Evolutionary conservation across 1,140 invertebrate species (phyloP), one percentile per base, ranked within the genome.

Genomic region (Dufourea novaeangliae): DNA sequence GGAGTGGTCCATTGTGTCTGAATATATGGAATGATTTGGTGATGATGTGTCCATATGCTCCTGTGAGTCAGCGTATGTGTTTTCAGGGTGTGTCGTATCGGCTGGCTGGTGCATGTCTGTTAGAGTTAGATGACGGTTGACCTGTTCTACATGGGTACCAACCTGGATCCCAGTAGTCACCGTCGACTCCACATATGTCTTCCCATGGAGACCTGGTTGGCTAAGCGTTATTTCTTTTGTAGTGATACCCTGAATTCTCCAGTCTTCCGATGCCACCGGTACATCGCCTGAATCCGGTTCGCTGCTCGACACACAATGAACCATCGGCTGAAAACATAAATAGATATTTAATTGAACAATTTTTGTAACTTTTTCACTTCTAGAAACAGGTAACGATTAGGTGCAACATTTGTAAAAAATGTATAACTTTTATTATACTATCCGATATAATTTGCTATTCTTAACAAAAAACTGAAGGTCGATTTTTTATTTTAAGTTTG

Each of bases 241-340:
- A 52, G 90, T 86, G 82, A 91, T 87, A 64, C 88, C 88, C 61
- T 90, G 90, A 68, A 89, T 91, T 69, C 90, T 85, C 92, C 92
- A 92, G 59, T 93, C 92, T 12, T 91, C 90, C 6, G 90, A 88
- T 20, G 86, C 86, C 20, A 88, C 79, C 73, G 91, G 90, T 17
- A 84, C 79, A 61, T 95, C 95, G 0, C 94, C 94, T 64, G 95
- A 94, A 89, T 96, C 96, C 17, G 95, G 95, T 87, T 97, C 96
- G 87, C 96, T 97, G 86, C 96, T 97, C 4, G 96, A 97, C 61
- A 97, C 95, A 88, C 96, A 97, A 89, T 97, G 96, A 25, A 97
- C 96, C 95, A 96, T 96, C 2, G 95, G 95, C 95, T 96, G 90
- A 50, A 93, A 93, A 80, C 10, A n/a, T 20, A 77, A 25, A n/a